Percentiles rank a stretch among this genome's conserved stretches.
Conservation (phyloP, 2,113 vertebrate species). For the Crotophaga sulcirostris region DNA sequence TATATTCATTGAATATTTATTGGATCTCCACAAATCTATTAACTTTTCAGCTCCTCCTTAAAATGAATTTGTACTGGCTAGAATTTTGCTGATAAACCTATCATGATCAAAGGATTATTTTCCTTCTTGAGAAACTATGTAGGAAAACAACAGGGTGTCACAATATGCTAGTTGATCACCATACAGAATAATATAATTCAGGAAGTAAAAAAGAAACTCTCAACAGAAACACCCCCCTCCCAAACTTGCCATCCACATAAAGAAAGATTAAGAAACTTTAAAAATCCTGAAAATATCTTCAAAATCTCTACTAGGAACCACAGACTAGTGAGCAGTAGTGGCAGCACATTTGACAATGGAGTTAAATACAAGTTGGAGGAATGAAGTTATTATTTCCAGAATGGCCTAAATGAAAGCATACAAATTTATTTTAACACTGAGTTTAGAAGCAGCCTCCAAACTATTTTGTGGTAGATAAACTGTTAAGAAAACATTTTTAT, state of each 20-base stretch:
- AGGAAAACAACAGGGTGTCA: background rate
- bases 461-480: conserved; percentile 51
- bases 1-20: background rate
- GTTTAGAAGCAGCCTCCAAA: conserved; percentile 34
- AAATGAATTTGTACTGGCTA: background rate
- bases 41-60: background rate
- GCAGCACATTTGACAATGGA: background rate
- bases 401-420: background rate
- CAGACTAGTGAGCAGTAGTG: background rate
- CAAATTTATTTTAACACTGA: conserved; percentile 25
- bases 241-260: background rate
- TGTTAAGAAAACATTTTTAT: conserved; percentile 68
- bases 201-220: background rate
- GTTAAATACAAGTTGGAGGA: background rate
- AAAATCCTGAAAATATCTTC: background rate
- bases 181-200: background rate
- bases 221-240: background rate
- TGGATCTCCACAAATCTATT: background rate
- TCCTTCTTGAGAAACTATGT: background rate
- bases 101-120: background rate
- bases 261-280: background rate
- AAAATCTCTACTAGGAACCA: background rate
- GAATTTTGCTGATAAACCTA: background rate
- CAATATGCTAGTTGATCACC: background rate
- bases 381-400: background rate